Evolutionary conservation across 2,888 invertebrate genomes (phyloP).

Genomic region (Apodemia duryi): DNA sequence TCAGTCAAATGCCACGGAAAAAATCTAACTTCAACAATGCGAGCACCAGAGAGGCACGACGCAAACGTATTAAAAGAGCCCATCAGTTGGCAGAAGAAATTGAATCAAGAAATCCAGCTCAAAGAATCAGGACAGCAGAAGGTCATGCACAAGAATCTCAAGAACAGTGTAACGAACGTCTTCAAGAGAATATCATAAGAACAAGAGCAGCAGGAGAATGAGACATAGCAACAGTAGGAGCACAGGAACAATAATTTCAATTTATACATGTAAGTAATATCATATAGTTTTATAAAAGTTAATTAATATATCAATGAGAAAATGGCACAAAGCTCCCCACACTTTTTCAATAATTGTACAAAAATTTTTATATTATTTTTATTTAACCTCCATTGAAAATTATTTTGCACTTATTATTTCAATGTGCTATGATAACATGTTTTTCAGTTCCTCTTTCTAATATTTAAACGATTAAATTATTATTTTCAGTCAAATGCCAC

Average conservation of each 20-base stretch:
- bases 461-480: no score
- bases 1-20: constrained; percentile 36
- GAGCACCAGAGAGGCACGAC: constrained; percentile 33
- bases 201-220: constrained; percentile 37
- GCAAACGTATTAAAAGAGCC: constrained; percentile 36
- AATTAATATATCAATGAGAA: no score
- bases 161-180: constrained; percentile 36
- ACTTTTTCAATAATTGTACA: no score
- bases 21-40: constrained; percentile 38
- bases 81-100: constrained; percentile 33
- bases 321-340: no score
- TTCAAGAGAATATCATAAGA: constrained; percentile 33
- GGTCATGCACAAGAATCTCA: constrained; percentile 36
- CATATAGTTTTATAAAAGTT: no score
- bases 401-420: no score
- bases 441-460: no score
- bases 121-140: constrained; percentile 31
- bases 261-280: no score
- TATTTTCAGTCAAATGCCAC: constrained; percentile 34
- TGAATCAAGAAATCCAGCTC: constrained; percentile 35
- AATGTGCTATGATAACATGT: no score
- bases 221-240: constrained; percentile 33
- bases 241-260: constrained; percentile 26
- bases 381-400: no score
- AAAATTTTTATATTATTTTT: no score